Percentiles rank a stretch among this genome's conserved stretches.
These are phyloP conservation scores for Micrasema longulum DNA, from an alignment of 1,140 invertebrate genomes.

Conservation along the genomic window DNA sequence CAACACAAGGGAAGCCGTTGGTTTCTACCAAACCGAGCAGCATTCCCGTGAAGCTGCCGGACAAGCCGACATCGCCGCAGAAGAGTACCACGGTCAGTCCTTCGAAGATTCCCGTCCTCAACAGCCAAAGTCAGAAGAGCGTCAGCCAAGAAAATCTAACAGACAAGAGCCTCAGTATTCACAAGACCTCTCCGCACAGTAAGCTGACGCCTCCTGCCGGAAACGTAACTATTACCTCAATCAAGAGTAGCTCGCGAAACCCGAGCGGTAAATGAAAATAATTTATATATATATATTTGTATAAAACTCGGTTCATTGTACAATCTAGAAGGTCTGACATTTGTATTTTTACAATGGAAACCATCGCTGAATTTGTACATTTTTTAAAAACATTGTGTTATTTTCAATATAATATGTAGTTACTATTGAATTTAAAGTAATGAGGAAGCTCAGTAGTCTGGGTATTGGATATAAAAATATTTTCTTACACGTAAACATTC, in stretches of 20 bases:
- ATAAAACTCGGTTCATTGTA: too few relatives aligned
- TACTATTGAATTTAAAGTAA: too few relatives aligned
- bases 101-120: constrained; percentile 67
- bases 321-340: too few relatives aligned
- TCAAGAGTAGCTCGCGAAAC: constrained; percentile 66
- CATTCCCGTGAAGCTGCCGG: constrained; percentile 63
- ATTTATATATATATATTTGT: neutral
- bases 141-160: constrained; percentile 66
- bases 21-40: constrained; percentile 65
- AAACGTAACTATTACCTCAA: constrained; percentile 66
- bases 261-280: constrained; percentile 61
- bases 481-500: too few relatives aligned
- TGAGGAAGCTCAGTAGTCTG: too few relatives aligned
- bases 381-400: too few relatives aligned
- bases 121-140: constrained; percentile 59
- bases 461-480: too few relatives aligned
- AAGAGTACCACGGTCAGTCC: constrained; percentile 56
- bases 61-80: constrained; percentile 54
- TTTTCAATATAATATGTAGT: too few relatives aligned
- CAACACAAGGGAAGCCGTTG: constrained; percentile 57
- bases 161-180: constrained; percentile 60
- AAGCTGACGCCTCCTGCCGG: constrained; percentile 61
- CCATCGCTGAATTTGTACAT: too few relatives aligned
- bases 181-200: constrained; percentile 59
- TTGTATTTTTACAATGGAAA: too few relatives aligned